Conservation (phyloP, 2,888 invertebrate species). For the Rhingia campestris region DNA sequence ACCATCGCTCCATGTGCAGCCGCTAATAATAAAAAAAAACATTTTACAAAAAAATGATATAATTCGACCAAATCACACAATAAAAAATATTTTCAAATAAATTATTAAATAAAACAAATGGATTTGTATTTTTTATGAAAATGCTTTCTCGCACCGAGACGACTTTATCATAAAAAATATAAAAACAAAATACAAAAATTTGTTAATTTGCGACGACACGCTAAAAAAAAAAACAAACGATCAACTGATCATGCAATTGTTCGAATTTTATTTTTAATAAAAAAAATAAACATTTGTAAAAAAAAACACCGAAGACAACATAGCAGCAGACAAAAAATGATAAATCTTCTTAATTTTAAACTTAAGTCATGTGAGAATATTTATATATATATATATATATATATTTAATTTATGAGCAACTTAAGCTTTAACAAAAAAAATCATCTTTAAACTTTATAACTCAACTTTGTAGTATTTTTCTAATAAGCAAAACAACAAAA, state of each 20-base stretch:
- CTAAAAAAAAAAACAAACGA: constrained; percentile 56
- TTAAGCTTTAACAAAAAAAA: constrained; percentile 40
- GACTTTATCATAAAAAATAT: constrained; percentile 76
- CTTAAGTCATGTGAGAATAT: not conserved
- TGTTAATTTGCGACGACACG: constrained; percentile 71
- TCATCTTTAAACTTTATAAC: not conserved
- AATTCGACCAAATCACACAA: constrained; percentile 61
- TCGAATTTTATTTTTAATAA: constrained; percentile 15
- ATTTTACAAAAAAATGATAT: constrained; percentile 44
- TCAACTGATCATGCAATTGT: constrained; percentile 20
- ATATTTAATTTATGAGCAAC: constrained; percentile 14
- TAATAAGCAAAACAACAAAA: constrained; percentile 12
- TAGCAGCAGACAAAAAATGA: not conserved
- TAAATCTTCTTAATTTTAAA: too few species aligned
- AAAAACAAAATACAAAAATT: constrained; percentile 59
- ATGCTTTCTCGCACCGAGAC: constrained; percentile 74
- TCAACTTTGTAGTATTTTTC: constrained; percentile 38
- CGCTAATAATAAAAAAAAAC: constrained; percentile 49
- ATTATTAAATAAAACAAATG: constrained; percentile 40
- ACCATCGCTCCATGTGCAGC: constrained; percentile 81
- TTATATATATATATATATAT: constrained; percentile 5
- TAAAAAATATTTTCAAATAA: constrained; percentile 52
- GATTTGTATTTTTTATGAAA: constrained; percentile 75
- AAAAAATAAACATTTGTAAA: constrained; percentile 4
- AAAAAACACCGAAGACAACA: constrained; percentile 17